A percentile compares a stretch with the other conserved stretches of the same genome.
Conservation (phyloP, 2,888 invertebrate genomes). For the Diploptera punctata region DNA sequence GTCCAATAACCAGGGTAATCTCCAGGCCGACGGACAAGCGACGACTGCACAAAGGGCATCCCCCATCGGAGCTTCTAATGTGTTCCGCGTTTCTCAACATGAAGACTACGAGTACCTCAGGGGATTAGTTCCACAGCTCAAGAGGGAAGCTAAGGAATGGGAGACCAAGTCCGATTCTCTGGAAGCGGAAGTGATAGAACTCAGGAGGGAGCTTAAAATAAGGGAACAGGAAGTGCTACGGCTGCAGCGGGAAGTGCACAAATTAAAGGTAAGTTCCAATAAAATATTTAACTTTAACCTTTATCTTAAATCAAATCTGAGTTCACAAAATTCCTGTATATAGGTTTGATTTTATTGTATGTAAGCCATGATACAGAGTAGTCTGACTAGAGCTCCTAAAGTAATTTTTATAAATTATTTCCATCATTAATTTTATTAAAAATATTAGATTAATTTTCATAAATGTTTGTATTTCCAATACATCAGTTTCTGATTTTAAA, state of each 20-base stretch:
- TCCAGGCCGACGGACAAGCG: conserved; percentile 1
- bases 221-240: conserved; percentile 65
- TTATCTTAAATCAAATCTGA: conserved; percentile 6
- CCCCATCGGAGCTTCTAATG: conserved; percentile 14
- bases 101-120: conserved; percentile 52
- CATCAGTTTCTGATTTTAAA: too few relatives aligned
- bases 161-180: conserved; percentile 59
- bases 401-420: too few relatives aligned
- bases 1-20: neutral
- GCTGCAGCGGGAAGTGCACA: conserved; percentile 72
- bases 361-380: too few relatives aligned
- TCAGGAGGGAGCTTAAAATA: conserved; percentile 60
- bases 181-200: conserved; percentile 62
- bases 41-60: neutral
- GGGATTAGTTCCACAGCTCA: conserved; percentile 56
- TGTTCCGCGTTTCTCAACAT: conserved; percentile 37
- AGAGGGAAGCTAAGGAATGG: conserved; percentile 58
- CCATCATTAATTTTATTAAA: too few relatives aligned
- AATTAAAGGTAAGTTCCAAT: conserved; percentile 67
- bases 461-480: too few relatives aligned
- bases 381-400: too few relatives aligned
- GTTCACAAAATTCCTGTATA: too few relatives aligned
- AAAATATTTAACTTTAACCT: too few relatives aligned
- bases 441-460: too few relatives aligned
- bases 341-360: too few relatives aligned